phyloP scores from a whole-genome alignment of 2,888 invertebrate species.

The Cartodere bifasciata region DNA sequence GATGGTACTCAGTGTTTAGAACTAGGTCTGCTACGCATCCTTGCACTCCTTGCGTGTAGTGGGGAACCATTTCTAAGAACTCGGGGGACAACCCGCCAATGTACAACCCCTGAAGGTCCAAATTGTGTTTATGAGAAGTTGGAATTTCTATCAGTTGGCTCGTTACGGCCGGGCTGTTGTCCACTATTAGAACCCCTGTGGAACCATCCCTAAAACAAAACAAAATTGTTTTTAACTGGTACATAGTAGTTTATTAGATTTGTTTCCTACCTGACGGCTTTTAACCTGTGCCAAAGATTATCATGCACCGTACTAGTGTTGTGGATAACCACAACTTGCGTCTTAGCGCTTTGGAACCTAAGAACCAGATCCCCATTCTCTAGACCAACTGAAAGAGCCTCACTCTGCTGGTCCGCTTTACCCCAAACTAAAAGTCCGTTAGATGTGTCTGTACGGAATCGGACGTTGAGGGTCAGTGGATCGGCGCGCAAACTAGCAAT shows the following conservation, averaged over 20 bases:
- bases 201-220: conserved; percentile 59
- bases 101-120: conserved; percentile 79
- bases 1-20: conserved; percentile 45
- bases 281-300: conserved; percentile 72
- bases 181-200: conserved; percentile 79
- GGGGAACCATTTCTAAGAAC: conserved; percentile 29
- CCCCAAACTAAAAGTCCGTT: conserved; percentile 78
- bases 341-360: conserved; percentile 78
- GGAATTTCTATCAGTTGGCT: conserved; percentile 69
- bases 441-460: conserved; percentile 60
- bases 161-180: conserved; percentile 69
- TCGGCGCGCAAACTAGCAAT: conserved; percentile 74
- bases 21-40: conserved; percentile 52
- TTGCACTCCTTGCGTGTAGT: conserved; percentile 42
- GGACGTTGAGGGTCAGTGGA: conserved; percentile 77
- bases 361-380: conserved; percentile 61
- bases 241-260: neutral
- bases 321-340: conserved; percentile 72
- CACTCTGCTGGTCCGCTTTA: conserved; percentile 53
- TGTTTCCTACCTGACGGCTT: conserved; percentile 52
- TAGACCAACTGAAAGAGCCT: conserved; percentile 77
- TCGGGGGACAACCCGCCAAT: conserved; percentile 49
- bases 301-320: conserved; percentile 81
- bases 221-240: conserved; percentile 1
- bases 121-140: conserved; percentile 15